Percentiles rank a stretch among this genome's conserved stretches.
Evolutionary conservation across 2,797 vertebrate species (phyloP).

Genomic region (Tragelaphus eurycerus): DNA sequence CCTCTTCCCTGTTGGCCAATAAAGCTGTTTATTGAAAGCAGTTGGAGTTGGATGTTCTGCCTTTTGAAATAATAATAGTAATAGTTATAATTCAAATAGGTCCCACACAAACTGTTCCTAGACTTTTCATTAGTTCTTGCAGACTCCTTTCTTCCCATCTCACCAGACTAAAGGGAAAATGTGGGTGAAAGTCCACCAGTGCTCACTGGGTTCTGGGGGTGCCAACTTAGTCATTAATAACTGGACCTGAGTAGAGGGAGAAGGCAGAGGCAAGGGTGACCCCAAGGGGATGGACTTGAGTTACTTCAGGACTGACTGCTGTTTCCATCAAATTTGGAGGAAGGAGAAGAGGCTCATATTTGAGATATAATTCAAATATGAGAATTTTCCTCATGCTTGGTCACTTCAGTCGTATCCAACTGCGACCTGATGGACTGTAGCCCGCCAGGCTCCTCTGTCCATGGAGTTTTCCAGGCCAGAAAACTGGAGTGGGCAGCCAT

Average conservation of each 20-base stretch:
- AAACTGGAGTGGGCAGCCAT: background rate
- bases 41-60: background rate
- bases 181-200: background rate
- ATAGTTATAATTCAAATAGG: background rate
- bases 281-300: background rate
- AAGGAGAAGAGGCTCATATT: background rate
- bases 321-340: background rate
- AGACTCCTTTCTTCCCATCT: background rate
- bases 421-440: background rate
- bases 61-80: background rate
- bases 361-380: background rate
- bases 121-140: background rate
- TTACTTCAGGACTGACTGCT: background rate
- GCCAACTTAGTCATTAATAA: background rate
- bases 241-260: background rate
- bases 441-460: background rate
- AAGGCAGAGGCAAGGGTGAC: background rate
- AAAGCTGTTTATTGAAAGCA: background rate
- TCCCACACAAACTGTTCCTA: background rate
- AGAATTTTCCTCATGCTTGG: background rate
- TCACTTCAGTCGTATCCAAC: background rate
- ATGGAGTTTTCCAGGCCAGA: background rate
- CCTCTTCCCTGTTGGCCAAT: background rate
- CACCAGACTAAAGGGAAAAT: background rate
- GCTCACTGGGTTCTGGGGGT: background rate